These are phyloP conservation scores for Lithophane leautieri DNA, from an alignment of 2,888 invertebrate species.

Conservation along the genomic window DNA sequence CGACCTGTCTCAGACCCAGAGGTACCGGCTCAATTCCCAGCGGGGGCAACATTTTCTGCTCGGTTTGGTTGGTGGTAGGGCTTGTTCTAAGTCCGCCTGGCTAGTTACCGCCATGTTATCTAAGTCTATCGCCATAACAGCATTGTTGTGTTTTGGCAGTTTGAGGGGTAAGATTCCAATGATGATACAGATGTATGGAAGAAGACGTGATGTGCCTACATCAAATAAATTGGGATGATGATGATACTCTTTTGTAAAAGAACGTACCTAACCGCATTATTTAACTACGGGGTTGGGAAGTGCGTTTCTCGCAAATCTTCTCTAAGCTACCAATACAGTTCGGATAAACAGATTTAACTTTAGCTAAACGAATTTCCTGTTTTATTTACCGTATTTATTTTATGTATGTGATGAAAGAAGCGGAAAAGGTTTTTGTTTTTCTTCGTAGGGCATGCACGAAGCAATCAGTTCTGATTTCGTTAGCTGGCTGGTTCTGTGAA, in stretches of 20 bases:
- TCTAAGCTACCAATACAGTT: conserved; percentile 65
- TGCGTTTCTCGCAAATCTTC: conserved; percentile 60
- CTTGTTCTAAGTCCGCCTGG: too few species aligned
- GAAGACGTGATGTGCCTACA: neutral
- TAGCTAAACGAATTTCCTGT: conserved; percentile 64
- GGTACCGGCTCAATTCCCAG: too few species aligned
- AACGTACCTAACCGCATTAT: conserved; percentile 2
- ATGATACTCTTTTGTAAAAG: neutral
- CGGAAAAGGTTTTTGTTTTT: conserved; percentile 5
- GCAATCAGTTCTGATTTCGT: conserved; percentile 14
- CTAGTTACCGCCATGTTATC: too few species aligned
- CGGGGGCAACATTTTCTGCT: too few species aligned
- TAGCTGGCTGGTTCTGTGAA: neutral
- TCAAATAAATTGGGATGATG: too few species aligned
- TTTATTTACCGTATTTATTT: conserved; percentile 60
- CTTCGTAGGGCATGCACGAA: neutral
- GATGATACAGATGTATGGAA: too few species aligned
- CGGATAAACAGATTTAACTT: conserved; percentile 68
- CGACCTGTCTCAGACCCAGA: too few species aligned
- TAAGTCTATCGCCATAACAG: too few species aligned
- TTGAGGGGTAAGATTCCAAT: too few species aligned
- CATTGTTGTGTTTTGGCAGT: too few species aligned
- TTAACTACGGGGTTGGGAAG: conserved; percentile 24
- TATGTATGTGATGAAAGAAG: conserved; percentile 25
- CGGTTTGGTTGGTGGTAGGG: too few species aligned